Percentiles rank a stretch among this genome's conserved stretches.
Evolutionary conservation across 2,888 invertebrate genomes (phyloP).

Genomic region (Troglohyphantes excavatus): DNA sequence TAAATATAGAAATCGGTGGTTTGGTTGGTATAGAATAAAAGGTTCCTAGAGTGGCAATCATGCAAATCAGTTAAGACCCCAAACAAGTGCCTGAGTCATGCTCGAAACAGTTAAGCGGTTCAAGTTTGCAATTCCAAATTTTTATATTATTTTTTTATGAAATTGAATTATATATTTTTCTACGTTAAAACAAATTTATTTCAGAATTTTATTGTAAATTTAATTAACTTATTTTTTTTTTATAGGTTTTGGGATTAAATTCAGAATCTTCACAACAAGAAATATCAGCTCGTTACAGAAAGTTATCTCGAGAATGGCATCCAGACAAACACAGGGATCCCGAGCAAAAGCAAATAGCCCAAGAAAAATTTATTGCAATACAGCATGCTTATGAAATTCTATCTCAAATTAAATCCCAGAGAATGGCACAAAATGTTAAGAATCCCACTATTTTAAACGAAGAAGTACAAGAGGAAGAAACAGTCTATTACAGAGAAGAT

Average conservation of each 20-base stretch:
- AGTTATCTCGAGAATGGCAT: slow-evolving; percentile 92
- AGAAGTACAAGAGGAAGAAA: too few relatives aligned
- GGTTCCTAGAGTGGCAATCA: too few relatives aligned
- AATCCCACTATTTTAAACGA: background rate
- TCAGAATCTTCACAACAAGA: slow-evolving; percentile 92
- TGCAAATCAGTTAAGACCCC: too few relatives aligned
- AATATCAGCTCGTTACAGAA: slow-evolving; percentile 91
- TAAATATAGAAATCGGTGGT: too few relatives aligned
- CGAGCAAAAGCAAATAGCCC: slow-evolving; percentile 87
- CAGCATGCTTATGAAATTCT: slow-evolving; percentile 93
- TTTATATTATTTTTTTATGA: too few relatives aligned
- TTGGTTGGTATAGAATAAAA: too few relatives aligned
- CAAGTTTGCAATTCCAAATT: too few relatives aligned
- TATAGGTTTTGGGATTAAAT: slow-evolving; percentile 88
- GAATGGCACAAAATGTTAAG: slow-evolving; percentile 68
- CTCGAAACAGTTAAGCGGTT: too few relatives aligned
- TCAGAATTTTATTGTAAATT: too few relatives aligned
- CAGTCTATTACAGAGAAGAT: background rate
- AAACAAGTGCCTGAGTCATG: too few relatives aligned
- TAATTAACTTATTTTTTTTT: slow-evolving; percentile 20
- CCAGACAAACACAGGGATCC: slow-evolving; percentile 94
- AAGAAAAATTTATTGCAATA: slow-evolving; percentile 94
- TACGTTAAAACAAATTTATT: too few relatives aligned
- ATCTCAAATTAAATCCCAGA: slow-evolving; percentile 71
- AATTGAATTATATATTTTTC: too few relatives aligned